Evolutionary conservation across 92 coral and sea anemone genomes (phyloP).

Genomic region (Phenganax stokvisi): DNA sequence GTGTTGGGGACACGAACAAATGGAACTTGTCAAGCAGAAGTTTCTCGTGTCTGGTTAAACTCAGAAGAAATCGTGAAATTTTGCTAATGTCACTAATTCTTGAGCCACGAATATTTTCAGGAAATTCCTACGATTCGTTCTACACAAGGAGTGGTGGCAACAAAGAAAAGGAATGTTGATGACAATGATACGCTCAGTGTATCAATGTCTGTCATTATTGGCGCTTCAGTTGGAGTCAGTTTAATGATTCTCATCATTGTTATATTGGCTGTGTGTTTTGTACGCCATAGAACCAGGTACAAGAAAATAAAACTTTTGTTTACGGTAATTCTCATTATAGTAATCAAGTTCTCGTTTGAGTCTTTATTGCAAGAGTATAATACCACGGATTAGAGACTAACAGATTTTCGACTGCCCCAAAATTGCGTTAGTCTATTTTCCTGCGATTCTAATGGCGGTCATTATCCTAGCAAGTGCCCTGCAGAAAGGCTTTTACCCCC

Average conservation of each 20-base stretch:
- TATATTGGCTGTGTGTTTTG: slow-evolving; percentile 27
- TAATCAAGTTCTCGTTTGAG: not conserved
- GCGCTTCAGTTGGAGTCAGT: slow-evolving; percentile 15
- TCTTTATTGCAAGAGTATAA: not conserved
- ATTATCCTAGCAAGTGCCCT: too few relatives aligned
- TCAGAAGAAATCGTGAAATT: not conserved
- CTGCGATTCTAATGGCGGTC: too few relatives aligned
- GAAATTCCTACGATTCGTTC: not conserved
- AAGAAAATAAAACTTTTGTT: not conserved
- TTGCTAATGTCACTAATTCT: not conserved
- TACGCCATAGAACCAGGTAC: slow-evolving; percentile 21
- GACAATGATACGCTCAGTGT: slow-evolving; percentile 12
- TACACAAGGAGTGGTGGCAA: not conserved
- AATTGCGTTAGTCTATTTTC: too few relatives aligned
- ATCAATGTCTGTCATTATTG: slow-evolving; percentile 19
- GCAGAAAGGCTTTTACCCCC: too few relatives aligned
- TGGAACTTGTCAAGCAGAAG: too few relatives aligned
- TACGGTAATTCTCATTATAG: not conserved
- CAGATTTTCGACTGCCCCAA: too few relatives aligned
- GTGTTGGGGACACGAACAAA: too few relatives aligned
- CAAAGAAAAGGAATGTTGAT: not conserved
- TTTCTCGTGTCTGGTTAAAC: too few relatives aligned
- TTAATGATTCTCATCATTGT: slow-evolving; percentile 12
- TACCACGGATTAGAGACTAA: too few relatives aligned
- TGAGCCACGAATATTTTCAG: not conserved